Conservation (phyloP, 2,888 invertebrate species). For the Eupelmus urozonus region DNA sequence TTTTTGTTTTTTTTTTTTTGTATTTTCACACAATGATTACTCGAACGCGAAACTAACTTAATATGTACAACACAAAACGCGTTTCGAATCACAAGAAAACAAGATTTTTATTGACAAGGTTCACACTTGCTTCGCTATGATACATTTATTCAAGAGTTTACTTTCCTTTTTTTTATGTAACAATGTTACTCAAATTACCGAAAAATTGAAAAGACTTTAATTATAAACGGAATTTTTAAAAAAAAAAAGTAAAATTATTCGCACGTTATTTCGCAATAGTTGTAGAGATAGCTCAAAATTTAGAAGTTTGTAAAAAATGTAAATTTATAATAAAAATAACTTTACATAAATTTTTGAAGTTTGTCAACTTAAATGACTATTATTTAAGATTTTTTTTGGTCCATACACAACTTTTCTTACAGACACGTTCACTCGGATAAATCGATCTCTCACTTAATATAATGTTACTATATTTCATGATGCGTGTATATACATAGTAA, state of each 20-base stretch:
- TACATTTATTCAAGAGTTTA: slow-evolving; percentile 6
- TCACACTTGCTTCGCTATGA: background rate
- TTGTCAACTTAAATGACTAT: background rate
- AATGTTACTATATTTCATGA: background rate
- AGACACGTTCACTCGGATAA: background rate
- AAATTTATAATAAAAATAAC: background rate
- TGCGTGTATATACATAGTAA: slow-evolving; percentile 27
- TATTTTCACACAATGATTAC: slow-evolving; percentile 22
- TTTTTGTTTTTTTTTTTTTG: background rate
- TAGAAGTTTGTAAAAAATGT: background rate
- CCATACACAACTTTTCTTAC: background rate
- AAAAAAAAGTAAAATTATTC: slow-evolving; percentile 19
- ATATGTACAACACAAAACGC: slow-evolving; percentile 50
- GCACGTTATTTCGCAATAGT: background rate
- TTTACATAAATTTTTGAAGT: background rate
- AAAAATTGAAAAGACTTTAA: background rate
- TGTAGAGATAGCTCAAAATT: background rate
- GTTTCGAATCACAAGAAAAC: slow-evolving; percentile 8
- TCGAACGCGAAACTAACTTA: slow-evolving; percentile 36
- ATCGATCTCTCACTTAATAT: background rate
- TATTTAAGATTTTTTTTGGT: background rate
- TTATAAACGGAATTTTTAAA: background rate
- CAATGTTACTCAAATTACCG: background rate
- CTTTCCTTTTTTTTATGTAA: background rate
- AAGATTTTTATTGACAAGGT: slow-evolving; percentile 8